Evolutionary conservation across 2,113 vertebrate genomes (phyloP), one percentile per base, ranked within the genome.

Genomic region (Calyptomena viridis): DNA sequence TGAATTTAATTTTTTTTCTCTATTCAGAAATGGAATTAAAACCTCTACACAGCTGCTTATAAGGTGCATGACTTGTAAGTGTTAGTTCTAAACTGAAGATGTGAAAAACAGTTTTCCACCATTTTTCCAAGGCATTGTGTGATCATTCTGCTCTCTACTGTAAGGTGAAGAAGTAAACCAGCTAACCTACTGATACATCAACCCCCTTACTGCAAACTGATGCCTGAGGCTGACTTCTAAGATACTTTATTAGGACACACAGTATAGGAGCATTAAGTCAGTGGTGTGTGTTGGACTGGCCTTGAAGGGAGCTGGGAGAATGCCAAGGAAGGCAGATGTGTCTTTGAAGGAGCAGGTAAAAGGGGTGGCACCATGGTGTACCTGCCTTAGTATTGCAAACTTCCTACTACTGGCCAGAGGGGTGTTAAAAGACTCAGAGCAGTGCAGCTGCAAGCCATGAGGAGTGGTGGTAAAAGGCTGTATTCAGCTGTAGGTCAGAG

Each of bases 401-500:
- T 59, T 46, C 67, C 46, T 66, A 0, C n/a, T 33, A 5, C 39
- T 82, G 87, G 50, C 59, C 69, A 74, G 68, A 67, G 23, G 18
- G 49, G 37, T 42, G 31, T 64, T 82, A 74, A 67, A 68, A 72
- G 56, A 20, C 40, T 83, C 3, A 0, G 58, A 68, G 49, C 23
- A 1, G 3, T 80, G 83, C 94, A 94, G 88, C 88, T 95, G 94
- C 63, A 80, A 80, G 82, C 40, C 37, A 21, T 9, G 27, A 90
- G 50, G 31, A 80, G 19, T 35, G 12, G 33, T 20, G 27, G 55
- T 80, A 67, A 93, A 94, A 92, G 49, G 40, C 76, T 80, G 56
- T 33, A 84, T 95, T 95, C 79, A 94, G 35, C 64, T 59, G 11
- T 24, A 63, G 90, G 83, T 90, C 92, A 93, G 72, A 56, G 64